Evolutionary conservation across 1,140 invertebrate genomes (phyloP).

Genomic region (Sycophila sp.): DNA sequence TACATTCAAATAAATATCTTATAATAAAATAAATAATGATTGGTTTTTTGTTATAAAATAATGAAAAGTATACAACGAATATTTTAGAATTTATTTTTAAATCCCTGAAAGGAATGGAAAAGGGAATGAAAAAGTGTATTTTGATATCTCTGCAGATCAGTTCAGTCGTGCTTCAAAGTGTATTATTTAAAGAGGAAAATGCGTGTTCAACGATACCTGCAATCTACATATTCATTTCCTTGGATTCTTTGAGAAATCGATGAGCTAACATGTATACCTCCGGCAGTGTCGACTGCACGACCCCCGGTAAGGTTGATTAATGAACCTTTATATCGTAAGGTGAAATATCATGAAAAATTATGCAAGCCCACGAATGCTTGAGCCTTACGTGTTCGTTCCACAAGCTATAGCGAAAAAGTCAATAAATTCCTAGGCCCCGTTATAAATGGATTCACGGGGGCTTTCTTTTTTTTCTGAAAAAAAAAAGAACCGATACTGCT

Average conservation of each 20-base stretch:
- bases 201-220: neutral
- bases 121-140: too few species aligned
- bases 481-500: neutral
- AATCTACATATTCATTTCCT: constrained; percentile 16
- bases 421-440: neutral
- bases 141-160: neutral
- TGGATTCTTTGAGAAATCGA: constrained; percentile 1
- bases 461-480: neutral
- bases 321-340: constrained; percentile 42
- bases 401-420: constrained; percentile 9
- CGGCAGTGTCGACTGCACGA: neutral
- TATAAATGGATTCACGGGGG: neutral
- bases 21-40: too few species aligned
- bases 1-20: too few species aligned
- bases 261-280: neutral
- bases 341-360: constrained; percentile 43
- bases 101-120: too few species aligned
- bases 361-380: neutral
- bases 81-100: too few species aligned
- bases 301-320: constrained; percentile 40
- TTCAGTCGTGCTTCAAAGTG: neutral
- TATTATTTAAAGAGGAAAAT: neutral
- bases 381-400: neutral
- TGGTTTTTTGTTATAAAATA: too few species aligned
- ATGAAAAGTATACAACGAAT: too few species aligned